A percentile compares a stretch with the other conserved stretches of the same genome.
Conservation (phyloP, 92 coral and sea anemone genomes). For the Meandrina meandrites region DNA sequence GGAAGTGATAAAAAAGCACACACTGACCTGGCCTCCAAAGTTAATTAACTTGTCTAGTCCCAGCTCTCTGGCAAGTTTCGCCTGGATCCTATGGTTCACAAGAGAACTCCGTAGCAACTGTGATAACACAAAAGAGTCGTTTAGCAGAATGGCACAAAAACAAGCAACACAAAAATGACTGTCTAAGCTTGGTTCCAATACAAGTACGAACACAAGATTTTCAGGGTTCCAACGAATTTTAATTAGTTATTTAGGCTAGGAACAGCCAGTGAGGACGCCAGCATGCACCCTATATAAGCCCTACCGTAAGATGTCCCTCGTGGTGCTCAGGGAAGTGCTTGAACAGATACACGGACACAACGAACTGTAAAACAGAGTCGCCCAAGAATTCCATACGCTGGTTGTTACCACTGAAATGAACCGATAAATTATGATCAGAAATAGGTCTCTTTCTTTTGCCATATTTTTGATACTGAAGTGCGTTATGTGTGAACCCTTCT, state of each 20-base stretch:
- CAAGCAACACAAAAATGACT: not conserved
- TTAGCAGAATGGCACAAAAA: not conserved
- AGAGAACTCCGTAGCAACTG: constrained; percentile 92
- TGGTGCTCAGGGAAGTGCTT: constrained; percentile 98
- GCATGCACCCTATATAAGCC: not conserved
- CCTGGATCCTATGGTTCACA: constrained; percentile 90
- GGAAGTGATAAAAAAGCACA: no score
- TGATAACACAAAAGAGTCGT: not conserved
- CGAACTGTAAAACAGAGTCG: constrained; percentile 92
- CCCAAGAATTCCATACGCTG: constrained; percentile 99
- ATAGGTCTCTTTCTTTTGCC: not conserved
- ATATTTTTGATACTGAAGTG: not conserved
- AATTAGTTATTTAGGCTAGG: no score
- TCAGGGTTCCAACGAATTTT: not conserved
- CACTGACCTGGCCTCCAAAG: constrained; percentile 81
- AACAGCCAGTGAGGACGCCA: not conserved
- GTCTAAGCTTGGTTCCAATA: not conserved
- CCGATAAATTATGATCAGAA: not conserved
- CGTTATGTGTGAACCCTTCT: not conserved
- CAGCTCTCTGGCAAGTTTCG: constrained; percentile 84
- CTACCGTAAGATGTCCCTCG: constrained; percentile 98
- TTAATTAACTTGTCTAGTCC: constrained; percentile 83
- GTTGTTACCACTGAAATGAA: constrained; percentile 81
- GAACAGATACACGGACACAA: constrained; percentile 88
- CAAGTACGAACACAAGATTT: no score